Evolutionary conservation across 2,888 invertebrate species (phyloP).

Genomic region (Megalurothrips usitatus): DNA sequence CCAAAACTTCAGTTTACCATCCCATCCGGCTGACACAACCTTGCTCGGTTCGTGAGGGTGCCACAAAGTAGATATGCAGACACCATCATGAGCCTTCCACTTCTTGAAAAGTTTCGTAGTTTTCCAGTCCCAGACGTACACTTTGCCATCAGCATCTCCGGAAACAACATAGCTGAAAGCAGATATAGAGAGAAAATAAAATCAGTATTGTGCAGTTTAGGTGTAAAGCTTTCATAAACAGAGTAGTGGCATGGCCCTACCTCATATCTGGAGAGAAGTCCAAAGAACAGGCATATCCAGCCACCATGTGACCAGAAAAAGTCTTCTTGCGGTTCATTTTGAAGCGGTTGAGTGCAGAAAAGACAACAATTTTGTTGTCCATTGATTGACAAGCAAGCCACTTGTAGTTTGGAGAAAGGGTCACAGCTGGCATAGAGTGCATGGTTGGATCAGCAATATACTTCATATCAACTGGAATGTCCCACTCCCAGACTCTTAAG

Average conservation of each 20-base stretch:
- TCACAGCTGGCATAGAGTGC: slow-evolving; percentile 98
- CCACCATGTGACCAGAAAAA: slow-evolving; percentile 98
- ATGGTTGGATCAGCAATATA: slow-evolving; percentile 99
- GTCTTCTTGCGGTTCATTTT: slow-evolving; percentile 97
- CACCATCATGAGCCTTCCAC: slow-evolving; percentile 98
- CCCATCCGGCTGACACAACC: slow-evolving; percentile 98
- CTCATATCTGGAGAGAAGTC: slow-evolving; percentile 99
- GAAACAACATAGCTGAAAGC: slow-evolving; percentile 80
- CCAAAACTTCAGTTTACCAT: slow-evolving; percentile 98
- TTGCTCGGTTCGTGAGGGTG: slow-evolving; percentile 98
- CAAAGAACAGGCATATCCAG: slow-evolving; percentile 94
- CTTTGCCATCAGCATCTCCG: slow-evolving; percentile 98
- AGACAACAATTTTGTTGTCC: slow-evolving; percentile 98
- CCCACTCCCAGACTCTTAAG: slow-evolving; percentile 99
- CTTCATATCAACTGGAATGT: slow-evolving; percentile 98
- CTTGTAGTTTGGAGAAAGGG: slow-evolving; percentile 92
- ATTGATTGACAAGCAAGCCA: slow-evolving; percentile 99
- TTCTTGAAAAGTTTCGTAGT: slow-evolving; percentile 96
- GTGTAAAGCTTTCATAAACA: no score
- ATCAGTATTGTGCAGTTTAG: slow-evolving; percentile 14
- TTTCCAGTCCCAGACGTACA: slow-evolving; percentile 99
- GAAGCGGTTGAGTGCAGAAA: slow-evolving; percentile 94
- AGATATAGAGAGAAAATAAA: slow-evolving; percentile 15
- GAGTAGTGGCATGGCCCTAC: slow-evolving; percentile 47
- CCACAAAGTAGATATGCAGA: slow-evolving; percentile 92